These are phyloP conservation scores for Catostomus latipinnis DNA, from an alignment of 2,797 vertebrate genomes.

Conservation along the genomic window DNA sequence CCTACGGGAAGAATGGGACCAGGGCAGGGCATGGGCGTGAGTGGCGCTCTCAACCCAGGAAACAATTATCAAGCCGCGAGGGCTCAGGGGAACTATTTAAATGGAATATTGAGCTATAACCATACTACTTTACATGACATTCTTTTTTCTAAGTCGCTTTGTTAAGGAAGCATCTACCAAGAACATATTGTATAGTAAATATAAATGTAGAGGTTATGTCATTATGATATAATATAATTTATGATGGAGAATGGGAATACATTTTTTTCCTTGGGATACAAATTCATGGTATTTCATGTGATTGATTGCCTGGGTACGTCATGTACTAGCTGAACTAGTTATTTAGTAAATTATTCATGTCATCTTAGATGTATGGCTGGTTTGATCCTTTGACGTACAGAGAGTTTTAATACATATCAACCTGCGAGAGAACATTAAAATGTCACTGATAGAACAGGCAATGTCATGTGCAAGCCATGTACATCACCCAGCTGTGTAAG, in stretches of 20 bases:
- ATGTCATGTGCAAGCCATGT: conserved; percentile 6
- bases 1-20: too few species aligned
- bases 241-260: not conserved
- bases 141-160: not conserved
- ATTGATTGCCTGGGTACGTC: conserved; percentile 33
- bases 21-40: too few species aligned
- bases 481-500: conserved; percentile 15
- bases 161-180: not conserved
- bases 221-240: not conserved
- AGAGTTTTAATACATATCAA: conserved; percentile 28
- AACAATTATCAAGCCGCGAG: too few species aligned
- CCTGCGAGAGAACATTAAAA: conserved; percentile 9
- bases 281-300: conserved; percentile 32
- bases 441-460: conserved; percentile 16
- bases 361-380: not conserved
- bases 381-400: conserved; percentile 19
- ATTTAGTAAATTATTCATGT: conserved; percentile 44
- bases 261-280: conserved; percentile 12
- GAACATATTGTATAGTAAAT: not conserved
- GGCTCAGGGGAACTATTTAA: too few species aligned
- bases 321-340: conserved; percentile 18
- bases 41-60: too few species aligned
- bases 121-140: too few species aligned
- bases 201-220: not conserved
- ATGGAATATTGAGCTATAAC: too few species aligned